These are phyloP conservation scores for Apostichopus parvimensis DNA, from an alignment of 35 echinoderm and acorn worm genomes.

Conservation along the genomic window DNA sequence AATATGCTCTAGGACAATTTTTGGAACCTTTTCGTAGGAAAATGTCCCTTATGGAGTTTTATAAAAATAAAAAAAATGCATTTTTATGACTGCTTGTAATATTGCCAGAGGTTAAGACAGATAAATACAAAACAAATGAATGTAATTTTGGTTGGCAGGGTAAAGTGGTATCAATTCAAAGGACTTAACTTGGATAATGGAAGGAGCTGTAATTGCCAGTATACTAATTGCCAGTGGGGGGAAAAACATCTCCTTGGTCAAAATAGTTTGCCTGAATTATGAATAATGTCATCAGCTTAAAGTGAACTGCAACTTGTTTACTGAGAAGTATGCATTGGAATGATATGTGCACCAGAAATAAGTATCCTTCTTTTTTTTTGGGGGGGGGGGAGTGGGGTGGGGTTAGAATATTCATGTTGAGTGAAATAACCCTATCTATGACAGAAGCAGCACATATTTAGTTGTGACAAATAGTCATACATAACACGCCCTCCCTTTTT, in stretches of 20 bases:
- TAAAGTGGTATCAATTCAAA: background rate
- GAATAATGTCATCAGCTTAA: background rate
- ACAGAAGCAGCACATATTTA: no score
- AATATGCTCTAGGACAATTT: background rate
- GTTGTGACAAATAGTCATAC: no score
- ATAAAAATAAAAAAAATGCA: background rate
- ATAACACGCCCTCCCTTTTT: no score
- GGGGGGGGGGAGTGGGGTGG: no score
- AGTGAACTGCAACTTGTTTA: background rate
- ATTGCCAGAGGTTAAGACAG: background rate
- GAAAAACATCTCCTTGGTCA: background rate
- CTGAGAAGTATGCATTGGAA: background rate
- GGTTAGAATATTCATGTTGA: no score
- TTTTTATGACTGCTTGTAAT: background rate
- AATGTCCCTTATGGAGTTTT: background rate
- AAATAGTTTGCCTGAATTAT: constrained; percentile 1
- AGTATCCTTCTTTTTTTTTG: background rate
- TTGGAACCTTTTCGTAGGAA: background rate
- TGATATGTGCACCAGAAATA: background rate
- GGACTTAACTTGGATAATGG: background rate
- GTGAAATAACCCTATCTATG: no score
- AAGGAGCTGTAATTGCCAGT: constrained; percentile 4
- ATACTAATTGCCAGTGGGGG: background rate
- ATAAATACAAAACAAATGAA: background rate
- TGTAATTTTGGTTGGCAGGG: background rate